Conservation (phyloP, 1,140 invertebrate genomes). For the Oryctes rhinoceros region DNA sequence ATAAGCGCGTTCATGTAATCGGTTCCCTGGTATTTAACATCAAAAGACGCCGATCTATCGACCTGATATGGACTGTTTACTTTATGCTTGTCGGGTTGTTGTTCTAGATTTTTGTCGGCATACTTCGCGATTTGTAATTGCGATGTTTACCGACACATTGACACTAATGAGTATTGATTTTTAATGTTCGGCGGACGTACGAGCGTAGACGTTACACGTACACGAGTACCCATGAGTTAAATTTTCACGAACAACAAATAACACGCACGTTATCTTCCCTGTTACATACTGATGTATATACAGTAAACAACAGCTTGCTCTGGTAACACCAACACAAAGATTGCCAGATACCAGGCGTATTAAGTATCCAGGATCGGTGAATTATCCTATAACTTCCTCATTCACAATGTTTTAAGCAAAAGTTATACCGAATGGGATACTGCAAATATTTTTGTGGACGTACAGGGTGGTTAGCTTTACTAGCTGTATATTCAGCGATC, state of each 20-base stretch:
- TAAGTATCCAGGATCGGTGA: no score
- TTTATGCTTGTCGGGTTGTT: slow-evolving; percentile 21
- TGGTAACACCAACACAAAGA: no score
- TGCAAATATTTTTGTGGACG: no score
- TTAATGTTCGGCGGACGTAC: not conserved
- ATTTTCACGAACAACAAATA: slow-evolving; percentile 14
- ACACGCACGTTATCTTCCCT: not conserved
- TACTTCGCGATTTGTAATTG: slow-evolving; percentile 12
- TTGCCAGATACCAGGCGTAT: no score
- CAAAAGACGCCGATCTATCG: not conserved
- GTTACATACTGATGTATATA: slow-evolving; percentile 6
- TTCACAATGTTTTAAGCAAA: no score
- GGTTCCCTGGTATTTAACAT: not conserved
- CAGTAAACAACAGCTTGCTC: not conserved
- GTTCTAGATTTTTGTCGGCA: slow-evolving; percentile 29
- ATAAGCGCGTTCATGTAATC: slow-evolving; percentile 7
- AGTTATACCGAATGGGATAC: no score
- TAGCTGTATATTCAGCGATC: no score
- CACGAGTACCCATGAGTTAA: not conserved
- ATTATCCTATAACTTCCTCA: no score
- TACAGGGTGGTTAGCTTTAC: no score
- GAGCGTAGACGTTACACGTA: no score
- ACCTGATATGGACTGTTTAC: not conserved
- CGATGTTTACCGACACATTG: not conserved
- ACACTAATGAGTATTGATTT: slow-evolving; percentile 26